Evolutionary conservation across 1,140 invertebrate species (phyloP), one percentile per base, ranked within the genome.

Genomic region (Saccostrea cuccullata): DNA sequence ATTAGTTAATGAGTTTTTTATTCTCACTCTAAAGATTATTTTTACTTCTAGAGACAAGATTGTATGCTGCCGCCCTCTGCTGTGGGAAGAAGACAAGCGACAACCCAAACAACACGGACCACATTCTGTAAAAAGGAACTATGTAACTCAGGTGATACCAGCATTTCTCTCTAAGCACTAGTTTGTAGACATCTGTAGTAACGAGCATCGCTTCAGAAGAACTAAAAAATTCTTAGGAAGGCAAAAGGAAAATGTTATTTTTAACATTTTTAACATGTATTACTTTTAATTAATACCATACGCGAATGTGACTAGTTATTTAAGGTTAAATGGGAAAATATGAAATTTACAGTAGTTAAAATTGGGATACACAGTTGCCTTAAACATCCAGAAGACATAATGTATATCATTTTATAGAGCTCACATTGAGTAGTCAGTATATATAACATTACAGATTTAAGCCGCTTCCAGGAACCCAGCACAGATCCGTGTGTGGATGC

Each of bases 401-500:
- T n/a, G n/a, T n/a, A n/a, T n/a, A n/a, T n/a, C 17, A 23, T 6
- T 64, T 64, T 20, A 64, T 20, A 64, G 60, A 64, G n/a, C n/a
- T 17, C 6, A 17, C 15, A 64, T 6, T 64, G 17, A 64, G 20
- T 17, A 20, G 17, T 20, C 8, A 64, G 60, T 17, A 64, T 23
- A 23, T 1, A 6, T 60, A 0, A 17, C 20, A 0, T 26, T 30
- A 36, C 70, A 77, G 70, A 77, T 26, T 8, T 77, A 23, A 77
- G 70, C 26, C 70, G 70, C 26, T 77, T 77, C 5, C 70, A 77
- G 70, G 70, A 77, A 40, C 70, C 70, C 23, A 13, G 23, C 26
- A 77, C 70, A 30, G 70, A 77, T 12, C 70, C 70, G 1, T 77
- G 70, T 40, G 70, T 77, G 15, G 70, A 77, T 77, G 70, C 70